A percentile compares a stretch with the other conserved stretches of the same genome.
phyloP scores from a whole-genome alignment of 2,113 vertebrate genomes.

The Prunella himalayana region DNA sequence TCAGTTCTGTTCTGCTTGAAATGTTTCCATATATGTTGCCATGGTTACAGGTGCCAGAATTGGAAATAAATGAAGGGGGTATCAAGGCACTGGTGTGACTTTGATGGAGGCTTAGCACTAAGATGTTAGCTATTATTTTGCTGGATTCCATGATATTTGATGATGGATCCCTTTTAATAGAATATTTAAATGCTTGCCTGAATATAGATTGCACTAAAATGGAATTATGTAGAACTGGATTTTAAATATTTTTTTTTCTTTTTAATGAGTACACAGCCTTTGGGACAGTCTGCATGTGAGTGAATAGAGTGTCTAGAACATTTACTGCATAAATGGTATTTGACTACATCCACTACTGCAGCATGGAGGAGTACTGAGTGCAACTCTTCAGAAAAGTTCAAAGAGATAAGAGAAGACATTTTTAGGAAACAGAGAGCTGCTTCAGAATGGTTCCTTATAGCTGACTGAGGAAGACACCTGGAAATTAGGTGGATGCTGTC shows the following conservation, averaged over 20 bases:
- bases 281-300: constrained; percentile 23
- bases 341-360: neutral
- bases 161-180: constrained; percentile 66
- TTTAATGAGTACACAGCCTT: neutral
- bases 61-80: constrained; percentile 74
- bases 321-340: neutral
- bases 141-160: constrained; percentile 65
- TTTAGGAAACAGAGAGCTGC: neutral
- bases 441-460: neutral
- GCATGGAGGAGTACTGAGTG: neutral
- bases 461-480: neutral
- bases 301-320: neutral
- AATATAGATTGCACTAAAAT: constrained; percentile 52
- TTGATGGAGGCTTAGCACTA: constrained; percentile 66
- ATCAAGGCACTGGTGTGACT: constrained; percentile 63
- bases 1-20: constrained; percentile 79
- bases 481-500: neutral
- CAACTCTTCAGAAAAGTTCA: neutral
- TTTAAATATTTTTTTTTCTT: constrained; percentile 36
- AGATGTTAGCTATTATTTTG: constrained; percentile 71
- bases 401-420: neutral
- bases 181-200: constrained; percentile 64
- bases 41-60: constrained; percentile 74
- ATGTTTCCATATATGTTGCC: constrained; percentile 75
- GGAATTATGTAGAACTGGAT: constrained; percentile 49